Percentiles rank a stretch among this genome's conserved stretches.
These are phyloP conservation scores for Parapsyche elsis DNA, from an alignment of 1,140 invertebrate genomes.

Conservation along the genomic window DNA sequence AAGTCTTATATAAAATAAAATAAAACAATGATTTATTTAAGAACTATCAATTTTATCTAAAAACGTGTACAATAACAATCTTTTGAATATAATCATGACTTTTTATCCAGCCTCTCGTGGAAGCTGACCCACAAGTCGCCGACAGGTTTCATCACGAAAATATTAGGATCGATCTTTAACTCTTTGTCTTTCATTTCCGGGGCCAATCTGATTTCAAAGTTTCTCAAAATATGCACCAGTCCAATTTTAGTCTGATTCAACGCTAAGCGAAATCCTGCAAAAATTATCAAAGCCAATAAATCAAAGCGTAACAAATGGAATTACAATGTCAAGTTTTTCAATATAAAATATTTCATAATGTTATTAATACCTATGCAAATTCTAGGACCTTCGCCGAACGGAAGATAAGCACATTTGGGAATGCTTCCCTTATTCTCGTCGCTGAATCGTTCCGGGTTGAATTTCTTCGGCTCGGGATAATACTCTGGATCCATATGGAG, in stretches of 20 bases:
- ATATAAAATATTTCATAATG: too few species aligned
- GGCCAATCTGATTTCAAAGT: conserved; percentile 49
- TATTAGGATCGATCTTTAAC: conserved; percentile 41
- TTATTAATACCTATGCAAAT: conserved; percentile 46
- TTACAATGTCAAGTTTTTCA: background rate
- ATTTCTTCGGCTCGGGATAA: conserved; percentile 46
- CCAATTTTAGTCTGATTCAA: conserved; percentile 41
- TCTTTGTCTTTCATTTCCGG: conserved; percentile 35
- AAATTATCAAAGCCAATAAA: too few species aligned
- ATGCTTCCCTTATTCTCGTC: conserved; percentile 37
- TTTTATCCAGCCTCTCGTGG: conserved; percentile 16
- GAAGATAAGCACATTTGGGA: conserved; percentile 38
- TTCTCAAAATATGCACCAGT: conserved; percentile 29
- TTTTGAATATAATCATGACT: too few species aligned
- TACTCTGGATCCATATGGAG: conserved; percentile 45
- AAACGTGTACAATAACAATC: background rate
- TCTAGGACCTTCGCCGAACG: conserved; percentile 51
- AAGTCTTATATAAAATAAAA: too few species aligned
- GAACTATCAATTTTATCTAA: too few species aligned
- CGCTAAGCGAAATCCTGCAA: conserved; percentile 37
- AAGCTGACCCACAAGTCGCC: conserved; percentile 49
- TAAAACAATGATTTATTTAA: too few species aligned
- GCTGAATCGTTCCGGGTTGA: conserved; percentile 47
- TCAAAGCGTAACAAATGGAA: background rate
- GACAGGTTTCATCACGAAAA: conserved; percentile 39